Conservation (phyloP, 1,140 invertebrate genomes). For the Drosophila lini region DNA sequence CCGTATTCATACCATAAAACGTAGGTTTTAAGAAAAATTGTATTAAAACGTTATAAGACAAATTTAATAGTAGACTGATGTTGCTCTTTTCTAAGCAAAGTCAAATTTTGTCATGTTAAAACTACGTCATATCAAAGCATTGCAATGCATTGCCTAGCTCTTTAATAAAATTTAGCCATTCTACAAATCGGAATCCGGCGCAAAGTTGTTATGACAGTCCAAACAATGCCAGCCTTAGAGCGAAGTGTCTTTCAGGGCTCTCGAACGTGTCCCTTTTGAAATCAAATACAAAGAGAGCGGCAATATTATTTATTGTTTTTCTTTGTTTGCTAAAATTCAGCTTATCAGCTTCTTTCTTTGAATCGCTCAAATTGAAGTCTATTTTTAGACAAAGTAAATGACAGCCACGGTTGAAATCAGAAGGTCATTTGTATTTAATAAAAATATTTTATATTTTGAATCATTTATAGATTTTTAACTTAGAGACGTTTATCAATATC, state of each 20-base stretch:
- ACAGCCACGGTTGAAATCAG: constrained; percentile 3
- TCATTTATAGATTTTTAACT: too few relatives aligned
- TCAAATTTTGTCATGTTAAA: constrained; percentile 27
- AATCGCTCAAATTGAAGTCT: constrained; percentile 32
- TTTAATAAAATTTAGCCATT: constrained; percentile 62
- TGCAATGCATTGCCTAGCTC: constrained; percentile 4
- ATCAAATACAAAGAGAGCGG: constrained; percentile 64
- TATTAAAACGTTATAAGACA: background rate
- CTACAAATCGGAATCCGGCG: constrained; percentile 50
- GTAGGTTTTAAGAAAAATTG: background rate
- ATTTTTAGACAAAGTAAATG: constrained; percentile 48
- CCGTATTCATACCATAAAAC: background rate
- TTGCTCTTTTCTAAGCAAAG: constrained; percentile 3
- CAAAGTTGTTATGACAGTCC: constrained; percentile 31
- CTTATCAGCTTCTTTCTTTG: constrained; percentile 40
- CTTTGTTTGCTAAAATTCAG: constrained; percentile 55
- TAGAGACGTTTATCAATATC: too few relatives aligned
- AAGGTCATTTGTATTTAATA: too few relatives aligned
- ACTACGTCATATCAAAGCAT: constrained; percentile 29
- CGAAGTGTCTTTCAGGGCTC: constrained; percentile 19
- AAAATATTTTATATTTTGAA: too few relatives aligned
- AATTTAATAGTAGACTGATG: background rate
- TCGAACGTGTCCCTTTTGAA: constrained; percentile 51
- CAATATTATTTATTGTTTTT: constrained; percentile 72
- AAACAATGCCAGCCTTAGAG: constrained; percentile 46